Percentiles rank a stretch among this genome's conserved stretches.
These are phyloP conservation scores for Caerostris extrusa DNA, from an alignment of 1,140 invertebrate genomes.

Conservation along the genomic window DNA sequence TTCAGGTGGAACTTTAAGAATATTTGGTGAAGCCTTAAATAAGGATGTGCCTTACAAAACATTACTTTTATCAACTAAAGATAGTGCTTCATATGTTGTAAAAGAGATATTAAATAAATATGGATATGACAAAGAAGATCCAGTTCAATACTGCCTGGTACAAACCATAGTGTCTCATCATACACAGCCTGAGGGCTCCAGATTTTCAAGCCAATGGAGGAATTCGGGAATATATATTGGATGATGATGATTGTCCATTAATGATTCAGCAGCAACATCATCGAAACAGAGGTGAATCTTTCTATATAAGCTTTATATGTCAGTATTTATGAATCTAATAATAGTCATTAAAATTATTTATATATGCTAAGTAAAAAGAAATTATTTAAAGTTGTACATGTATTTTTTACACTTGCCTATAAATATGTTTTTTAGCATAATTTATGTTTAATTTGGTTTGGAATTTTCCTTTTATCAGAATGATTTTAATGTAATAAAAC, in stretches of 20 bases:
- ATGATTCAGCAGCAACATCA: conserved; percentile 86
- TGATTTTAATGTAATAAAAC: too few species aligned
- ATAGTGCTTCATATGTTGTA: conserved; percentile 94
- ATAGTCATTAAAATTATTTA: too few species aligned
- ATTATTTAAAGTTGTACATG: too few species aligned
- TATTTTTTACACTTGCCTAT: too few species aligned
- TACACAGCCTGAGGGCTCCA: conserved; percentile 45
- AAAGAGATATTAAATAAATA: conserved; percentile 99
- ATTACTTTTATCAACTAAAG: conserved; percentile 94
- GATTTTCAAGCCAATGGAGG: conserved; percentile 75
- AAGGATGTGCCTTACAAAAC: conserved; percentile 99
- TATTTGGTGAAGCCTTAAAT: conserved; percentile 97
- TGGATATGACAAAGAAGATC: conserved; percentile 93
- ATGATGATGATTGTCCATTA: conserved; percentile 98
- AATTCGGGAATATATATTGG: conserved; percentile 91
- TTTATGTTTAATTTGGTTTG: too few species aligned
- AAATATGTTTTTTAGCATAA: too few species aligned
- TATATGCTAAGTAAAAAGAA: too few species aligned
- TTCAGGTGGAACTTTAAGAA: conserved; percentile 95
- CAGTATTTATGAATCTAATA: too few species aligned
- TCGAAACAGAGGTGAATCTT: conserved; percentile 79
- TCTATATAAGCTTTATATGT: neutral
- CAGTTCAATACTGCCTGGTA: conserved; percentile 95
- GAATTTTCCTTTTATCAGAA: too few species aligned
- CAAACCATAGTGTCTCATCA: conserved; percentile 85